phyloP scores from a whole-genome alignment of 2,113 vertebrate species.

The Aspiorhynchus laticeps region DNA sequence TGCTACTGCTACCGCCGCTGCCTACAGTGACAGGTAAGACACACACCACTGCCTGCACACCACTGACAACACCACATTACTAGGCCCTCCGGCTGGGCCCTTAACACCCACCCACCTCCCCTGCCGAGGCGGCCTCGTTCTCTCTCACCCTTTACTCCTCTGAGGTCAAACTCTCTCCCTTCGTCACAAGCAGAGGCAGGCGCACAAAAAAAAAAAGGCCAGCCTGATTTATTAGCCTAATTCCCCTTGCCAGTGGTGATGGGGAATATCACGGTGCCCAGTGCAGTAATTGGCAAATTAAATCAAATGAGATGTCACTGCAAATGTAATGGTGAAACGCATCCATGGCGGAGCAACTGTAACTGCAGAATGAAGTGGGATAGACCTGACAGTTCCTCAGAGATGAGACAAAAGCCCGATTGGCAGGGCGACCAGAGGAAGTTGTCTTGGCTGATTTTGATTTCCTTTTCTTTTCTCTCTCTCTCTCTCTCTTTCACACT shows the following conservation, averaged over 20 bases:
- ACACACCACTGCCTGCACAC: slow-evolving; percentile 44
- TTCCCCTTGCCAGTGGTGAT: slow-evolving; percentile 54
- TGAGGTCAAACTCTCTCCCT: slow-evolving; percentile 56
- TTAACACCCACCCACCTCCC: slow-evolving; percentile 20
- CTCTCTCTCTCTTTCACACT: not conserved
- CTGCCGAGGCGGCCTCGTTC: slow-evolving; percentile 31
- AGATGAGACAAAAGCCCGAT: slow-evolving; percentile 53
- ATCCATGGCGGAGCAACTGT: slow-evolving; percentile 52
- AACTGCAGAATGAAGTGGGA: slow-evolving; percentile 60
- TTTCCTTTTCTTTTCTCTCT: slow-evolving; percentile 13
- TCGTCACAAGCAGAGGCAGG: slow-evolving; percentile 53
- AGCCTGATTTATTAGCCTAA: slow-evolving; percentile 64
- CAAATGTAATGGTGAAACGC: slow-evolving; percentile 61
- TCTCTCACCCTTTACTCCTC: slow-evolving; percentile 41
- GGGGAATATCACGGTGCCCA: slow-evolving; percentile 48
- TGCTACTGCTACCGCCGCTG: slow-evolving; percentile 92
- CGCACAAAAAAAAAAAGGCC: slow-evolving; percentile 48
- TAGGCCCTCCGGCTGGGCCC: slow-evolving; percentile 36
- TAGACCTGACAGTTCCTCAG: slow-evolving; percentile 57
- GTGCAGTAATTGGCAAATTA: slow-evolving; percentile 66
- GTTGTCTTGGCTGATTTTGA: slow-evolving; percentile 35
- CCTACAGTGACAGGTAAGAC: slow-evolving; percentile 98
- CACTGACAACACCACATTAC: slow-evolving; percentile 44
- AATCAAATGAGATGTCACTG: slow-evolving; percentile 65
- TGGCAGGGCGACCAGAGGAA: slow-evolving; percentile 46